Percentiles rank a stretch among this genome's conserved stretches.
Conservation (phyloP, 1,140 invertebrate species). For the Drosophila auraria region DNA sequence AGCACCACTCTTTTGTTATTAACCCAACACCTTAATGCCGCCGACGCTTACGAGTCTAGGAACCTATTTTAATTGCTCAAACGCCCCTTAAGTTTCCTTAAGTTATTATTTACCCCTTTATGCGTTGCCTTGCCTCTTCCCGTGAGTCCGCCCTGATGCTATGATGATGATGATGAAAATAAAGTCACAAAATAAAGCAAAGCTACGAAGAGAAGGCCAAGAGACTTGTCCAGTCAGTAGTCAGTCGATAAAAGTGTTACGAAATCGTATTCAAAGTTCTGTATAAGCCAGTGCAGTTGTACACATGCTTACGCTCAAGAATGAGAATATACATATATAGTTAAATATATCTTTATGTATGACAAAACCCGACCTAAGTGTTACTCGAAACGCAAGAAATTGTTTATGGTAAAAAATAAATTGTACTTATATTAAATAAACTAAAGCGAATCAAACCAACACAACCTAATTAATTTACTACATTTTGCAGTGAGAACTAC, state of each 20-base stretch:
- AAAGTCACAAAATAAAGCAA: conserved; percentile 13
- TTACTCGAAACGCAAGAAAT: conserved; percentile 41
- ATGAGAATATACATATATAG: conserved; percentile 15
- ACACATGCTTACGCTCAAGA: conserved; percentile 31
- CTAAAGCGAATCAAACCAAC: conserved; percentile 46
- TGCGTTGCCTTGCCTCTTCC: conserved; percentile 34
- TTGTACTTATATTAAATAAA: conserved; percentile 74
- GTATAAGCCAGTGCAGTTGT: conserved; percentile 45
- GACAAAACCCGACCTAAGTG: conserved; percentile 33
- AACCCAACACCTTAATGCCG: conserved; percentile 55
- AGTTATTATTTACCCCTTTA: conserved; percentile 45
- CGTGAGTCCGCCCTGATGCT: conserved; percentile 43
- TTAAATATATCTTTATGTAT: conserved; percentile 27
- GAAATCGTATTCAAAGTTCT: conserved; percentile 84
- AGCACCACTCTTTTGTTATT: conserved; percentile 67
- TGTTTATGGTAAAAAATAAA: conserved; percentile 33
- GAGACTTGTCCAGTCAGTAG: conserved; percentile 56
- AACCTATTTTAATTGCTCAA: conserved; percentile 36
- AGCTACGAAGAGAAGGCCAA: conserved; percentile 17
- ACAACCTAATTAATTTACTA: conserved; percentile 67
- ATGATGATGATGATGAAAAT: conserved; percentile 65
- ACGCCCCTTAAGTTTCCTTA: background rate
- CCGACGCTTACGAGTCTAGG: conserved; percentile 49
- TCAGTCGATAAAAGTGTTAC: conserved; percentile 31
- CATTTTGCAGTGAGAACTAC: conserved; percentile 66